Percentiles rank a stretch among this genome's conserved stretches.
These are phyloP conservation scores for Melinopterus prodromus DNA, from an alignment of 2,888 invertebrate species.

Conservation along the genomic window DNA sequence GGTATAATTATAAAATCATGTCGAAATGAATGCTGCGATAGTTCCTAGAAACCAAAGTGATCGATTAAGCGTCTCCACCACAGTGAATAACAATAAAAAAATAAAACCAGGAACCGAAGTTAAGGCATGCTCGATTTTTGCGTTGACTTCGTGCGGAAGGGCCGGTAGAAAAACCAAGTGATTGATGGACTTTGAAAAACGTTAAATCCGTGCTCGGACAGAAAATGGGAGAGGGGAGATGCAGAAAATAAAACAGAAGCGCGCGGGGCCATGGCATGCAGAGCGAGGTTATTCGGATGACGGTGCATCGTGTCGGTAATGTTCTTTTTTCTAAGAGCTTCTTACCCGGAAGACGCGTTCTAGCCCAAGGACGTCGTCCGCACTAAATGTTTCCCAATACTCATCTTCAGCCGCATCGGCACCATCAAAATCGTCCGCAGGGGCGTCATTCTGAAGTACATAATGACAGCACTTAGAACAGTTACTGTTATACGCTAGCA, in stretches of 20 bases:
- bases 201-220: not conserved
- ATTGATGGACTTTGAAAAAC: not conserved
- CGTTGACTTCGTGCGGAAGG: not conserved
- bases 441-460: conserved; percentile 80
- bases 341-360: conserved; percentile 70
- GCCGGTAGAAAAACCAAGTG: not conserved
- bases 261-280: conserved; percentile 21
- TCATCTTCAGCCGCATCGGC: conserved; percentile 69
- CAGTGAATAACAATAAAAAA: conserved; percentile 6
- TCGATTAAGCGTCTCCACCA: no score
- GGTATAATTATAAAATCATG: no score
- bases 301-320: conserved; percentile 19
- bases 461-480: not conserved
- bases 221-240: not conserved
- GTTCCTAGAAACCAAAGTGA: no score
- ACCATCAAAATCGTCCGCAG: conserved; percentile 64
- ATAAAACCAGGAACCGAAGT: conserved; percentile 20
- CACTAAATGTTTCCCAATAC: conserved; percentile 68
- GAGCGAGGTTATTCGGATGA: not conserved
- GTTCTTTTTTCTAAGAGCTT: conserved; percentile 26
- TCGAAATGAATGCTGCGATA: no score
- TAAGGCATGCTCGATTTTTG: not conserved
- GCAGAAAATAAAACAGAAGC: conserved; percentile 4
- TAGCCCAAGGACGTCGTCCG: conserved; percentile 64
- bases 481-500: no score